Evolutionary conservation across 2,797 vertebrate genomes (phyloP).

Genomic region (Adrianichthys oophorus): DNA sequence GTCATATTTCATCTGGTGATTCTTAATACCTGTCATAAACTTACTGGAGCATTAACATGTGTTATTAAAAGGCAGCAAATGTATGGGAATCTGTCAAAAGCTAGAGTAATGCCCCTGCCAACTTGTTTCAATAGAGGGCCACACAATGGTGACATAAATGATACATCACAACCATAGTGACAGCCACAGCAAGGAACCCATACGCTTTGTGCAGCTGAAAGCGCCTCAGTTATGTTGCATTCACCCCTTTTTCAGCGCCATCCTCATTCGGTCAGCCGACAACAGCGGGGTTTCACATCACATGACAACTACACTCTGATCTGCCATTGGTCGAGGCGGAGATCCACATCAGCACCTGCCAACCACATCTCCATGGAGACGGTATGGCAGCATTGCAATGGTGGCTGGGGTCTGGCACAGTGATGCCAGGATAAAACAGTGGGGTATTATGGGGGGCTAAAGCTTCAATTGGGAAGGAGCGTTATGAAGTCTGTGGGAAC

Average conservation of each 20-base stretch:
- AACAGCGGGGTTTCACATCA: conserved; percentile 47
- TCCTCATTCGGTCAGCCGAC: conserved; percentile 51
- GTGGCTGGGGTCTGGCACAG: conserved; percentile 64
- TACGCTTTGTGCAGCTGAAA: conserved; percentile 67
- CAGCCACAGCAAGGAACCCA: conserved; percentile 66
- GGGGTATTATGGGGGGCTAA: conserved; percentile 68
- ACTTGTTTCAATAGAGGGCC: conserved; percentile 53
- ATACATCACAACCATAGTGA: conserved; percentile 73
- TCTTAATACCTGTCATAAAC: conserved; percentile 62
- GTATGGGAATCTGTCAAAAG: conserved; percentile 74
- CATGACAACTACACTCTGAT: conserved; percentile 51
- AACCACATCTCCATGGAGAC: conserved; percentile 72
- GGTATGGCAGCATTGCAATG: conserved; percentile 57
- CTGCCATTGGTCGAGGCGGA: conserved; percentile 57
- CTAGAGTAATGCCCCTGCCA: conserved; percentile 69
- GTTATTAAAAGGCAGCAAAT: conserved; percentile 65
- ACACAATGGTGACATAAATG: conserved; percentile 74
- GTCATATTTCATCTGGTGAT: conserved; percentile 55
- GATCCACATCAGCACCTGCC: conserved; percentile 72
- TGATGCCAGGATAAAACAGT: conserved; percentile 77
- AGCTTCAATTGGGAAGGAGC: conserved; percentile 43
- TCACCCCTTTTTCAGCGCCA: conserved; percentile 44
- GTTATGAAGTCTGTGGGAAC: conserved; percentile 71
- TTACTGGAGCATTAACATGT: conserved; percentile 61
- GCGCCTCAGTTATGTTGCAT: conserved; percentile 41